Base-by-base conservation (phyloP, 2,797 vertebrate genomes). In the Cynopterus sphinx region DNA sequence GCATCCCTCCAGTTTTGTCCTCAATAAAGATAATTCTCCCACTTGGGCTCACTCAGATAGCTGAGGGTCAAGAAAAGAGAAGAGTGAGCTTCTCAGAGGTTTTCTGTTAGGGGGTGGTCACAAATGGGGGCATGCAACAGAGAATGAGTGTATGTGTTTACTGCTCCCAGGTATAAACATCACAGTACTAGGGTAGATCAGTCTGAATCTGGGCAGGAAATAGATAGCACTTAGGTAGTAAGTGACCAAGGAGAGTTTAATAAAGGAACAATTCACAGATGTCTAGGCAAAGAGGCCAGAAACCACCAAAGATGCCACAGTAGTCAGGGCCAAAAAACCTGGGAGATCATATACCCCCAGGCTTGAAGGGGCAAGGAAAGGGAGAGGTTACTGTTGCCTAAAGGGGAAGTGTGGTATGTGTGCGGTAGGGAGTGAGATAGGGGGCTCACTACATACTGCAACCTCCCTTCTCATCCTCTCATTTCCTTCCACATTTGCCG, bases 251-350 rank as follows among this genome's bases (percentile, higher is more conserved):
- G 36, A 84, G 51, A 96, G 51, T 8, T 91, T 91, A 96, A 74
- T 57, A 87, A 86, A 88, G 51, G 68, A 87, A 86, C 11, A n/a
- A n/a, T 43, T 82, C 77, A 85, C n/a, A 90, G n/a, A 63, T 88
- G n/a, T 84, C 49, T 53, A 31, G 73, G 9, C 12, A 89, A 88
- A 79, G 87, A 74, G 39, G 26, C 31, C 21, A 7, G 46, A 90
- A 84, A 73, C 41, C 31, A 77, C 13, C 77, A 61, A 46, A 43
- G 31, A 74, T 28, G 9, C 43, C 90, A 5, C 6, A 75, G 65
- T 9, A 13, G 26, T n/a, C 73, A 26, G 13, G 19, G 55, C 36
- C 36, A 71, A 31, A 87, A 90, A 70, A 16, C 55, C 70, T 87
- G 39, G 43, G 28, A 78, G 61, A 61, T n/a, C 22, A n/a, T 49